Evolutionary conservation across 2,113 vertebrate genomes (phyloP).

Genomic region (Heterocephalus glaber): DNA sequence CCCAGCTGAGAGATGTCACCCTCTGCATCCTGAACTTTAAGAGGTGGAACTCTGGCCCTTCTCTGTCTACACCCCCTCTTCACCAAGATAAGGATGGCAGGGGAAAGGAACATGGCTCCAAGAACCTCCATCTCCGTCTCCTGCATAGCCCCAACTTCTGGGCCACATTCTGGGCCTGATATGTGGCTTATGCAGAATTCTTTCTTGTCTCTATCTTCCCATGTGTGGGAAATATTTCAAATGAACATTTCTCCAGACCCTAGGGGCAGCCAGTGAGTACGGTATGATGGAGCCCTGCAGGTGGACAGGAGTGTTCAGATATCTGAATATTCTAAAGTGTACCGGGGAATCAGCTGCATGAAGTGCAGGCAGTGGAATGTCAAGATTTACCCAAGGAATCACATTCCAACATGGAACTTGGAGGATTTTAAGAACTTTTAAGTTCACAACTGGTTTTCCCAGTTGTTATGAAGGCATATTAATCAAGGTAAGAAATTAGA

Average conservation of each 20-base stretch:
- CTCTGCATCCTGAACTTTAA: neutral
- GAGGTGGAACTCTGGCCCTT: neutral
- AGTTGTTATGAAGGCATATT: slow-evolving; percentile 5
- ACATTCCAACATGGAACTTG: neutral
- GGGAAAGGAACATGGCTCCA: neutral
- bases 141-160: neutral
- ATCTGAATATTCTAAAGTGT: no score
- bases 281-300: rapidly evolving
- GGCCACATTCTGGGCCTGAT: neutral
- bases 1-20: neutral
- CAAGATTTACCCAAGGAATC: neutral
- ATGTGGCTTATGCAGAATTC: neutral
- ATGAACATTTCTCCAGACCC: neutral
- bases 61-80: neutral
- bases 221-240: neutral
- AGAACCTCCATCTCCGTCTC: neutral
- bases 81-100: neutral
- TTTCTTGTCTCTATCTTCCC: neutral
- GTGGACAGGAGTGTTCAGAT: neutral
- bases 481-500: neutral
- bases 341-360: neutral
- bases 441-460: neutral
- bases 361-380: neutral
- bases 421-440: neutral
- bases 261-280: neutral